These are phyloP conservation scores for Indri indri DNA, from an alignment of 2,113 vertebrate species.

Conservation along the genomic window DNA sequence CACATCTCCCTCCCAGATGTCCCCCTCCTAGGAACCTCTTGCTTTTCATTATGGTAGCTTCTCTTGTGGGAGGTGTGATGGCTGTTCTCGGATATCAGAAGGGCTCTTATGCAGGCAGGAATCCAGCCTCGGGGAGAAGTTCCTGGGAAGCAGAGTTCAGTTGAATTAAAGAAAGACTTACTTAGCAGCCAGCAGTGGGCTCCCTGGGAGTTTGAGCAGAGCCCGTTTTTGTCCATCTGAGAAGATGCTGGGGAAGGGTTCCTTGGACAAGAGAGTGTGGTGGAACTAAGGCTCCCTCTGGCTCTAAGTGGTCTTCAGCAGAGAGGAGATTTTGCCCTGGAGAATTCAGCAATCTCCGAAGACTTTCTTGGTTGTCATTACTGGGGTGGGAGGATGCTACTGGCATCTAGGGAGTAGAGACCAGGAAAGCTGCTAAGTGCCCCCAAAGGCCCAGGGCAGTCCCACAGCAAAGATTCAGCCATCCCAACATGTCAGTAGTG, in stretches of 20 bases:
- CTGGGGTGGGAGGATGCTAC: accelerated
- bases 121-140: not conserved
- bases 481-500: accelerated
- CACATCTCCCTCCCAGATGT: accelerated
- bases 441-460: accelerated
- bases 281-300: not conserved
- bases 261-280: no score
- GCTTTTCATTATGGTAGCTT: accelerated
- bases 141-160: not conserved
- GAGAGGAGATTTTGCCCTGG: not conserved
- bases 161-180: not conserved
- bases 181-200: not conserved
- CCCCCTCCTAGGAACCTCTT: accelerated
- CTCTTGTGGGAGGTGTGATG: not conserved
- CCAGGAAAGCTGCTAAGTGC: no score
- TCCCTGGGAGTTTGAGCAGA: not conserved
- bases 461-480: accelerated
- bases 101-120: not conserved
- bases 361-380: accelerated
- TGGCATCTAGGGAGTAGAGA: not conserved
- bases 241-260: not conserved
- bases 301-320: not conserved
- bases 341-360: not conserved
- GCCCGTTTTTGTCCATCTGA: not conserved
- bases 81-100: not conserved